Evolutionary conservation across 2,113 vertebrate species (phyloP).

Genomic region (Syngnathus floridae): DNA sequence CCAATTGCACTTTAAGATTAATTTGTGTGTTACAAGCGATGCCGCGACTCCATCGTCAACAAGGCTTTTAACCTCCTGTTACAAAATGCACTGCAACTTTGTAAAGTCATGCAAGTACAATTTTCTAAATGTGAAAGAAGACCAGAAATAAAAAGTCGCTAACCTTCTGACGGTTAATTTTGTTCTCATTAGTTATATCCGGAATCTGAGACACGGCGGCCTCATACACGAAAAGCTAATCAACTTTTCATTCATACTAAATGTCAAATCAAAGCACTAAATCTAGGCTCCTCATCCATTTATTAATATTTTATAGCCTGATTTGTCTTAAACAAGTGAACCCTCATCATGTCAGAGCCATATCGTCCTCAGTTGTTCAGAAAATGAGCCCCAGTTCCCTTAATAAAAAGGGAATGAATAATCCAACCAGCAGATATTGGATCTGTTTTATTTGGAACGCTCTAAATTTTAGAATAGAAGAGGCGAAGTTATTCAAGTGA

Average conservation of each 20-base stretch:
- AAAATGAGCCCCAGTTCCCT: constrained; percentile 32
- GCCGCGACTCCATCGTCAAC: constrained; percentile 1
- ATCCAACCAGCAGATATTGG: constrained; percentile 53
- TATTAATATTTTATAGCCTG: constrained; percentile 45
- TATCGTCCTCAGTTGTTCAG: constrained; percentile 26
- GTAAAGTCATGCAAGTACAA: constrained; percentile 13
- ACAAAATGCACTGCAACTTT: constrained; percentile 18
- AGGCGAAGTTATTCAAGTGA: constrained; percentile 7
- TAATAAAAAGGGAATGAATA: constrained; percentile 43
- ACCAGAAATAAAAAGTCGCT: constrained; percentile 18
- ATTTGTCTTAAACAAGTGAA: constrained; percentile 47
- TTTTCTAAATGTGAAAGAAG: not conserved
- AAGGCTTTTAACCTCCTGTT: not conserved
- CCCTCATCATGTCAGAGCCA: constrained; percentile 37
- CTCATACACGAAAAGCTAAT: constrained; percentile 38
- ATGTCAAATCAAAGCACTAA: constrained; percentile 47
- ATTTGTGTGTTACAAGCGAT: constrained; percentile 31
- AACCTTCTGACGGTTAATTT: constrained; percentile 33
- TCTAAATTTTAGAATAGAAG: not conserved
- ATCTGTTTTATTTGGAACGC: constrained; percentile 29
- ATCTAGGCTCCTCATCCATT: constrained; percentile 35
- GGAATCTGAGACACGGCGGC: constrained; percentile 20
- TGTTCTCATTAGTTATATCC: constrained; percentile 44
- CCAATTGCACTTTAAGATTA: constrained; percentile 23
- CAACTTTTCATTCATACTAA: constrained; percentile 52